Conservation (phyloP, 2,797 vertebrate species). For the Gallinago solitaria region DNA sequence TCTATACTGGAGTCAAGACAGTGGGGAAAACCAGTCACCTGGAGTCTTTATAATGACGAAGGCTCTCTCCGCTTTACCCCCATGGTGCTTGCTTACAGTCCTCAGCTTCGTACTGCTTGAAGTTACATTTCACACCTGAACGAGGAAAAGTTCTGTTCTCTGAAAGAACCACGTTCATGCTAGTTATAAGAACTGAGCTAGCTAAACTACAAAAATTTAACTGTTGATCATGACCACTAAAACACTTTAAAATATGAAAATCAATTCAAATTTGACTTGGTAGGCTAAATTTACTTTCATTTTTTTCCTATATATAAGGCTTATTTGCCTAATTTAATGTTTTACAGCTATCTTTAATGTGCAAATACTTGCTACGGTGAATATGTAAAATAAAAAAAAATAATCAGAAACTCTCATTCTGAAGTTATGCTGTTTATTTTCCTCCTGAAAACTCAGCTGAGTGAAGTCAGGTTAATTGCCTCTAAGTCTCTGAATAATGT, state of each 20-base stretch:
- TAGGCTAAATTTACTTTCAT: slow-evolving; percentile 3
- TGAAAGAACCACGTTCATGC: background rate
- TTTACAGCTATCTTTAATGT: slow-evolving; percentile 47
- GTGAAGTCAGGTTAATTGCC: slow-evolving; percentile 55
- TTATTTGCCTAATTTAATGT: slow-evolving; percentile 44
- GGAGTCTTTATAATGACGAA: background rate
- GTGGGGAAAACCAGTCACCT: background rate
- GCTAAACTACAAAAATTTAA: background rate
- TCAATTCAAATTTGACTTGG: slow-evolving; percentile 19
- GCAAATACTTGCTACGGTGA: slow-evolving; percentile 37
- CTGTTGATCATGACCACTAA: background rate
- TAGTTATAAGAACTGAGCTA: background rate
- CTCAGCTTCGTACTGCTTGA: background rate
- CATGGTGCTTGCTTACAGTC: background rate
- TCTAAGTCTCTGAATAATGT: slow-evolving; percentile 50
- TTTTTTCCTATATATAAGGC: background rate
- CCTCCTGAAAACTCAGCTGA: slow-evolving; percentile 44
- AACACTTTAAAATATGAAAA: slow-evolving; percentile 8
- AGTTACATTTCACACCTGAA: background rate
- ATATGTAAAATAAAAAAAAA: background rate
- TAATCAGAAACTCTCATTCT: slow-evolving; percentile 17
- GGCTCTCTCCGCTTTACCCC: background rate
- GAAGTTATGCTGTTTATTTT: slow-evolving; percentile 29
- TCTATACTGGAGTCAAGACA: no score
- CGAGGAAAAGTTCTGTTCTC: background rate